These are phyloP conservation scores for Polydrusus cervinus DNA, from an alignment of 2,888 invertebrate species.

Conservation along the genomic window DNA sequence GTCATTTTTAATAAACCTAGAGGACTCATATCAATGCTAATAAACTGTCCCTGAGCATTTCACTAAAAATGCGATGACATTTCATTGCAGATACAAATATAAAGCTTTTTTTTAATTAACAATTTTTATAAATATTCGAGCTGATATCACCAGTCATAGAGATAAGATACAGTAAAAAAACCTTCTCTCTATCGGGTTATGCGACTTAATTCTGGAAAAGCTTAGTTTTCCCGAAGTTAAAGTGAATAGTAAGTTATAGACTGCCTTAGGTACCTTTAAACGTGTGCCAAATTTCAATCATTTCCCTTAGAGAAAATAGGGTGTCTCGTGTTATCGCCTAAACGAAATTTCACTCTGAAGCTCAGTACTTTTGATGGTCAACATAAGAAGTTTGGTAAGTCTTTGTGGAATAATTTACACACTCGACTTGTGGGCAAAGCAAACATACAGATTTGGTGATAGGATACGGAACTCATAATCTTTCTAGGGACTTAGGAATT, in stretches of 20 bases:
- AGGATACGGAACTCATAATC: too few species aligned
- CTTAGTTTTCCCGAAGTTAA: not conserved
- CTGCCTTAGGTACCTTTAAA: too few species aligned
- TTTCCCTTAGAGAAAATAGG: not conserved
- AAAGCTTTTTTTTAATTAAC: not conserved
- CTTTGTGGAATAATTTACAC: not conserved
- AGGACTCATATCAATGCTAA: too few species aligned
- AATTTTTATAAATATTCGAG: slow-evolving; percentile 9
- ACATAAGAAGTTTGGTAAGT: slow-evolving; percentile 23
- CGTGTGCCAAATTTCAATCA: too few species aligned
- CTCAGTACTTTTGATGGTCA: slow-evolving; percentile 4
- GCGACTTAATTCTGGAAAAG: not conserved
- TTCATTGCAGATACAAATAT: not conserved
- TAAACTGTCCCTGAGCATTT: too few species aligned
- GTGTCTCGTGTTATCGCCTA: too few species aligned
- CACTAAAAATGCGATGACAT: too few species aligned
- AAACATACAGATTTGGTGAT: too few species aligned
- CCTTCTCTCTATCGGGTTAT: not conserved
- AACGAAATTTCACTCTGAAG: not conserved
- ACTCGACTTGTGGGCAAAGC: too few species aligned
- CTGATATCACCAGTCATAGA: not conserved
- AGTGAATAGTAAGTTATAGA: too few species aligned
- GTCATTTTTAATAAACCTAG: too few species aligned
- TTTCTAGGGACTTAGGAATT: too few species aligned
- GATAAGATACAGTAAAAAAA: slow-evolving; percentile 8